Base-by-base conservation (phyloP, 1,140 invertebrate species). In the Ceratosolen solmsi region DNA sequence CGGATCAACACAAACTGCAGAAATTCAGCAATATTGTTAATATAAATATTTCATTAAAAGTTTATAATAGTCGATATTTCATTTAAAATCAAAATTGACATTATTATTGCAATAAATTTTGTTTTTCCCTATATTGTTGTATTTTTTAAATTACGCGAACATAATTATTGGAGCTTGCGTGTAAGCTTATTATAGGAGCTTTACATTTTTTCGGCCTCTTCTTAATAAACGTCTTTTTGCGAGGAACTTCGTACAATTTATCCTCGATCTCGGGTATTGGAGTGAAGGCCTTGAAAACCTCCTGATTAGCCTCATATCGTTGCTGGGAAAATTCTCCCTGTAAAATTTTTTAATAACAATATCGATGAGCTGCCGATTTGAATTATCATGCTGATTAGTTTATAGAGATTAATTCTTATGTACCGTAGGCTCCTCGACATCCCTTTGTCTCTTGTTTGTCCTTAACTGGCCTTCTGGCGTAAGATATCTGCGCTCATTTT, bases 401-500 rank as follows among this genome's bases (percentile, higher is more conserved):
- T n/a, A n/a, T n/a, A n/a, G n/a, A n/a, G n/a, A n/a, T n/a, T n/a
- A n/a, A n/a, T n/a, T n/a, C n/a, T n/a, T n/a, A n/a, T n/a, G 89
- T 89, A 94, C 93, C 89, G 94, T 86, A 27, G 93, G 93, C 84
- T 94, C 93, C 0, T 91, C 90, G 83, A 90, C 87, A 78, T 89
- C 87, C 83, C 90, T 89, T 30, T 92, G 92, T 78, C 88, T 89
- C 79, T 93, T 92, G 80, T 93, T 93, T 86, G 92, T n/a, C 93
- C 70, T 93, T 92, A 41, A 94, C 84, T 27, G 94, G 85, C 83
- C 92, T 93, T 65, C 91, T 93, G 93, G 93, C 78, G 92, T 86
- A 84, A 93, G 93, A 85, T 93, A 93, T 2, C 93, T 91, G 54
- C 94, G 90, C 58, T 92, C 91, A 73, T 85, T 70, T 49, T 68